Evolutionary conservation across 2,888 invertebrate species (phyloP), one percentile per base, ranked within the genome.

Genomic region (Sphecodes monilicornis): DNA sequence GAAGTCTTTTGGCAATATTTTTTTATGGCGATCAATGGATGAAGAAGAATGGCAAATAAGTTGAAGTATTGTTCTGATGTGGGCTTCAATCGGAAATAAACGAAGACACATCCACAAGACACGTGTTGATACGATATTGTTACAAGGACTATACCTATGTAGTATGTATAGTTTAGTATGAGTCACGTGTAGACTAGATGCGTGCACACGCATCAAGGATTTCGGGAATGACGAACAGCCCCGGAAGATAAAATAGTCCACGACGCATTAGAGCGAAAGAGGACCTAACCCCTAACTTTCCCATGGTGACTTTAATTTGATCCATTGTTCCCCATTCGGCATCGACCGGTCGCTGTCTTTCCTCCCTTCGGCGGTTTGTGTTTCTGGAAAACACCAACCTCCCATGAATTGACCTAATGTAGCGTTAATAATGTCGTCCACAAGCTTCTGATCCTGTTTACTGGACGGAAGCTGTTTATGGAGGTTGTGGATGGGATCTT

Each of bases 231-330:
- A 92, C 90, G 91, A 92, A 91, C 90, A 91, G 90, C 73, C 87
- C 87, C 82, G 81, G 70, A 68, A 60, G 80, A 88, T 78, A 86
- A 88, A 85, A 86, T 86, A 86, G 89, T 81, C 83, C 85, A 80
- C 88, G 90, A 90, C 90, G 92, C 94, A 92, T 90, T 90, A 88
- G 91, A 93, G 92, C 92, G 92, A 93, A 93, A 93, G 92, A 92
- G 92, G 88, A 90, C 92, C 90, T n/a, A 39, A 68, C 39, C 66
- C 66, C 66, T 68, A 91, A 73, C 90, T 94, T 94, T 94, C 94
- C 94, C 94, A 94, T 94, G 93, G 93, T 93, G 93, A 93, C 91
- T 93, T 93, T 91, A 92, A 94, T 94, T 94, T 92, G 87, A 76
- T 69, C 88, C 90, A 92, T 93, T 92, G 91, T 91, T 91, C 89